Base-by-base conservation (phyloP, 2,888 invertebrate genomes). In the Melipona beecheii region DNA sequence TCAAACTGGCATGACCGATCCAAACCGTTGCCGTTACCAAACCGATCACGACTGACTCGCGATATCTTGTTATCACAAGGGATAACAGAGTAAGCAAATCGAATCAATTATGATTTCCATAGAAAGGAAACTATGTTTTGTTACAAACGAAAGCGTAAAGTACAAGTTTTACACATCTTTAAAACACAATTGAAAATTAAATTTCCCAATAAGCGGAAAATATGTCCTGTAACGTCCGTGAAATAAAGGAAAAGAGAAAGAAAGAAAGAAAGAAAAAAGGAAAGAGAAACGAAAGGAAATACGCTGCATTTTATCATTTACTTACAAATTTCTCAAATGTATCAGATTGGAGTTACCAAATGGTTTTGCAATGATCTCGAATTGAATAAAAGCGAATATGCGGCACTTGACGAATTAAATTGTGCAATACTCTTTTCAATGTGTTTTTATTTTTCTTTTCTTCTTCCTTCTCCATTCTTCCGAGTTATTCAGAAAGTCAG, bases 91-190 rank as follows among this genome's bases (percentile, higher is more conserved):
- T 17, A 43, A 43, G 43, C 36, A 65, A 66, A 11, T 24, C 2
- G 43, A 49, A 4, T 13, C 11, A 13, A 50, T 50, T 68, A 15
- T 19, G 43, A 24, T 27, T 68, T 68, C 4, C 27, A 27, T 4
- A n/a, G 17, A 49, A 49, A 71, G 65, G n/a, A 27, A 66, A 66
- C 5, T 5, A 50, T 49, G 17, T 60, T 72, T 81, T 72, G 78
- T 81, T 81, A 66, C 31, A 74, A 81, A 36, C 49, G 4, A 17
- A 72, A 68, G 24, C 31, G 60, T 72, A 60, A 54, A 72, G 49
- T 81, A 52, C 49, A 60, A 49, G 58, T 24, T 72, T 60, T 52
- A 60, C 62, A 78, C 36, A 54, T 24, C 49, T 78, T 52, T 68
- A 74, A 79, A 62, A 66, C 13, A 66, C 13, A 31, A 36, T 66